Base-by-base conservation (phyloP, 2,888 invertebrate genomes). In the Phlogophora meticulosa region DNA sequence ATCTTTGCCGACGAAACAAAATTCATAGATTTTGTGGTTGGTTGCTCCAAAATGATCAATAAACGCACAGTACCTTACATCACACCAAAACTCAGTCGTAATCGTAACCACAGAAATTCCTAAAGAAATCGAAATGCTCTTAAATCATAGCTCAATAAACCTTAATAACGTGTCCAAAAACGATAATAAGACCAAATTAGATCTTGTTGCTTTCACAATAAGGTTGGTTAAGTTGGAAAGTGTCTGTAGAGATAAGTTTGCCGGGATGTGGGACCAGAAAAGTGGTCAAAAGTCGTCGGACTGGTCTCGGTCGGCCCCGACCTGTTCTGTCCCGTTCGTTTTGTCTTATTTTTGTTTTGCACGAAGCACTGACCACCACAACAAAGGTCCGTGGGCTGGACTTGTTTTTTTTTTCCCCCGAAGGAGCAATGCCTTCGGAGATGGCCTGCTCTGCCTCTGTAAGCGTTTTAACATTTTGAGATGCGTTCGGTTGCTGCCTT, bases 311-410 rank as follows among this genome's bases (percentile, higher is more conserved):
- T 80, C 87, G 83, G 88, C 82, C 88, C 78, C 87, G 92, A 93
- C 93, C 91, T 89, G 93, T 92, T 92, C 84, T 81, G 85, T 86
- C 88, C 90, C 87, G 91, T 90, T 89, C 85, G 88, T 92, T 92
- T 93, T 93, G 90, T 94, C 90, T 94, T 94, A 94, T 95, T 94
- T 94, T 94, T 92, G 93, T 93, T 93, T 92, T 88, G 92, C 91
- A 87, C 87, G 90, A 94, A 92, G 95, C 92, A 95, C 95, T 95
- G 95, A 95, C 95, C 95, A 95, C 91, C 91, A 94, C 95, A 95
- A 95, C 93, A 94, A 94, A 94, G 93, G 93, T 92, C 87, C 85
- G 90, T 91, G 89, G 92, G 91, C 87, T 84, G 86, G 81, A 69
- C 82, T 87, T 88, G 80, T 90, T 90, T 90, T 92, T 93, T 60